phyloP scores from a whole-genome alignment of 1,140 invertebrate species.

The Camponotus floridanus region DNA sequence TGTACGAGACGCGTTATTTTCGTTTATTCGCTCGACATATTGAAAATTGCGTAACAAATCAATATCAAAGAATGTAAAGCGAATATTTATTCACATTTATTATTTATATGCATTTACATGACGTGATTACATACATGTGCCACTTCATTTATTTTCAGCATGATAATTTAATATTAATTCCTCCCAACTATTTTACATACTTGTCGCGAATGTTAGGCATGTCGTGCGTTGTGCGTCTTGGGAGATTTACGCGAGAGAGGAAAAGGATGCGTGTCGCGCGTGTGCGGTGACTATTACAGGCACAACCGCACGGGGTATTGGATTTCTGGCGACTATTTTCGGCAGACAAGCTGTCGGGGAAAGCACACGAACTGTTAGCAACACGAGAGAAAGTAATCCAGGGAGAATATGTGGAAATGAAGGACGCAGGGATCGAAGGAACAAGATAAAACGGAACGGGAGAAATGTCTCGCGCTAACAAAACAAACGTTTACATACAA shows the following conservation, averaged over 20 bases:
- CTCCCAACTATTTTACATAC: neutral
- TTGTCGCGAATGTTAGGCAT: neutral
- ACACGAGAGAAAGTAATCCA: constrained; percentile 40
- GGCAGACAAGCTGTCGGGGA: constrained; percentile 53
- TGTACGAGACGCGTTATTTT: neutral
- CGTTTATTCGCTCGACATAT: neutral
- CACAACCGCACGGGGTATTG: constrained; percentile 44
- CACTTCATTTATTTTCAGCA: neutral
- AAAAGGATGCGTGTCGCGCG: constrained; percentile 35
- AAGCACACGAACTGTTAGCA: constrained; percentile 14
- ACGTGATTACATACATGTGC: too few species aligned
- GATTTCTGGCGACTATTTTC: constrained; percentile 62
- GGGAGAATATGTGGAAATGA: constrained; percentile 9
- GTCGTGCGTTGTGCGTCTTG: neutral
- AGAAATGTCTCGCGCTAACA: neutral
- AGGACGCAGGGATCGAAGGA: constrained; percentile 9
- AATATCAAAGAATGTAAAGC: neutral
- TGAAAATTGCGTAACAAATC: neutral
- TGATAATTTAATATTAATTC: neutral
- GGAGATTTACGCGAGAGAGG: constrained; percentile 25
- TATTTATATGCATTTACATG: neutral
- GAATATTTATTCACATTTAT: neutral
- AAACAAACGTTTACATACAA: neutral
- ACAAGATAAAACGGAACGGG: neutral
- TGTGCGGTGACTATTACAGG: constrained; percentile 36